phyloP scores from a whole-genome alignment of 2,797 vertebrate genomes.

The Xenopus petersii region DNA sequence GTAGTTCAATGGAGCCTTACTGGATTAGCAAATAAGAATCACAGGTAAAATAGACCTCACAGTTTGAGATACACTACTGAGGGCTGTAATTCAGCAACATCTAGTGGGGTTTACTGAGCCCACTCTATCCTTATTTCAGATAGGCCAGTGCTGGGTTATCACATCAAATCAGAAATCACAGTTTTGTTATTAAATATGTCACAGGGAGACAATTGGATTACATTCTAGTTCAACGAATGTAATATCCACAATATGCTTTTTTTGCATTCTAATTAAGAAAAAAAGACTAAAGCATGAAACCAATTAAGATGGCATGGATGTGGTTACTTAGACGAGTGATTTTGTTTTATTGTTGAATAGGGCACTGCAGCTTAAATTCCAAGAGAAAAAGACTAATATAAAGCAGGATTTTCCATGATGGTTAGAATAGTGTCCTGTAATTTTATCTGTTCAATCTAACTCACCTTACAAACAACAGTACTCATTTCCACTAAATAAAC shows the following conservation, averaged over 20 bases:
- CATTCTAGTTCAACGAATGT: background rate
- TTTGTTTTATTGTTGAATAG: slow-evolving; percentile 5
- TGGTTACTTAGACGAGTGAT: slow-evolving; percentile 4
- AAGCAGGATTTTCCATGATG: slow-evolving; percentile 61
- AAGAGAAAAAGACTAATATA: background rate
- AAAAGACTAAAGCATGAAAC: background rate
- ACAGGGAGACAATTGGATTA: background rate
- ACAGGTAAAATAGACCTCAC: no score
- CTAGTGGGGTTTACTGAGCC: no score
- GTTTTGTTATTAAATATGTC: background rate
- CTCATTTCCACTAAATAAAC: slow-evolving; percentile 71
- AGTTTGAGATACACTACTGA: no score
- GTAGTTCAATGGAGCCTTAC: no score
- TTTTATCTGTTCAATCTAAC: slow-evolving; percentile 74
- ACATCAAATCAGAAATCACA: slow-evolving; percentile 9
- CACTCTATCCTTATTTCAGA: no score
- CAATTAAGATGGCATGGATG: slow-evolving; percentile 2
- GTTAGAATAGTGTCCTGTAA: slow-evolving; percentile 71
- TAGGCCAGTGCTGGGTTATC: background rate
- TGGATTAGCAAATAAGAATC: no score
- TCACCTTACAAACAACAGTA: slow-evolving; percentile 73
- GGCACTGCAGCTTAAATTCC: slow-evolving; percentile 14
- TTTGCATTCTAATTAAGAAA: slow-evolving; percentile 9
- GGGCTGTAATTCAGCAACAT: no score
- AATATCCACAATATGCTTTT: background rate